phyloP scores from a whole-genome alignment of 2,113 vertebrate genomes.

The Sialia sialis region DNA sequence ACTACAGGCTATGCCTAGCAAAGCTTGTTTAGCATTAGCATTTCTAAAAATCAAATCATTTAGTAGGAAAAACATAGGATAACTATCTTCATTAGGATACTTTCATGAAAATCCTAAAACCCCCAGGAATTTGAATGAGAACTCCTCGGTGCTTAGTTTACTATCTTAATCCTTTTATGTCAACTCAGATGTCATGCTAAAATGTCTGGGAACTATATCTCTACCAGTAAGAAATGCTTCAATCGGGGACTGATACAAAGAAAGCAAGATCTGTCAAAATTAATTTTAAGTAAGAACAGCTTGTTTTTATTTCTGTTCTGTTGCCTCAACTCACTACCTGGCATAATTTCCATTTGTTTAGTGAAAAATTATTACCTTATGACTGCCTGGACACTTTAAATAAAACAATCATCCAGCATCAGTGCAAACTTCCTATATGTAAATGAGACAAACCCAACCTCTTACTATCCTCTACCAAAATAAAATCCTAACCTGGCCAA shows the following conservation, averaged over 20 bases:
- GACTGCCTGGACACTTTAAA: not conserved
- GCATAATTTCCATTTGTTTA: not conserved
- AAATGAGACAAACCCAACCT: not conserved
- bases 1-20: not conserved
- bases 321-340: not conserved
- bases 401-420: rapidly evolving
- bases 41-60: not conserved
- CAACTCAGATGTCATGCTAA: not conserved
- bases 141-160: not conserved
- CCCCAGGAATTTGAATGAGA: not conserved
- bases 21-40: not conserved
- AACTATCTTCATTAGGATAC: not conserved
- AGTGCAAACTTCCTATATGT: rapidly evolving
- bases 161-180: not conserved
- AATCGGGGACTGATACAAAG: not conserved
- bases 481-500: not conserved
- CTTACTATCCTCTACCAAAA: no score
- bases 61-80: not conserved
- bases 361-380: not conserved
- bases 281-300: not conserved
- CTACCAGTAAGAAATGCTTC: not conserved
- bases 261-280: not conserved
- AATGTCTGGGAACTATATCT: not conserved
- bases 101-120: rapidly evolving
- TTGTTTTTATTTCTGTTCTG: not conserved